A percentile compares a stretch with the other conserved stretches of the same genome.
Evolutionary conservation across 2,797 vertebrate genomes (phyloP).

Genomic region (Sebastes minor): DNA sequence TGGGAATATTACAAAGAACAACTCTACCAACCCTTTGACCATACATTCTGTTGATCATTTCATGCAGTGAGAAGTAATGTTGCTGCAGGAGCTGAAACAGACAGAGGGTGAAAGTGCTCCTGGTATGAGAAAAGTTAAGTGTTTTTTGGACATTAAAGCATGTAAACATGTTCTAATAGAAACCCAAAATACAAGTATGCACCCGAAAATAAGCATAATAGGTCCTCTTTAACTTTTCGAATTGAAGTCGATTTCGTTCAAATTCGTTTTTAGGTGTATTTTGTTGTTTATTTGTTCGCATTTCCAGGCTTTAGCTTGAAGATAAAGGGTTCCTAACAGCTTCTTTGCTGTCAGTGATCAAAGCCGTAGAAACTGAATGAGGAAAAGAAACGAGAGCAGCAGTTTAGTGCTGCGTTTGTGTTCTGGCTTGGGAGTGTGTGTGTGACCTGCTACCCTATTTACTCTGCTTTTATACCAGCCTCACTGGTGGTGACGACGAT

Average conservation of each 20-base stretch:
- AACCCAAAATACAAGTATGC: too few species aligned
- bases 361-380: constrained; percentile 38
- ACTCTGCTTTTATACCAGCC: constrained; percentile 39
- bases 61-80: background rate
- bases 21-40: rapidly evolving
- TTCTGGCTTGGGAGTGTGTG: constrained; percentile 49
- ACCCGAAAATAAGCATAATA: too few species aligned
- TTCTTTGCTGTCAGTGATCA: constrained; percentile 53
- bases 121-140: too few species aligned
- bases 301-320: constrained; percentile 1
- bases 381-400: constrained; percentile 20
- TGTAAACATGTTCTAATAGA: too few species aligned
- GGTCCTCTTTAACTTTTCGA: background rate
- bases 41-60: background rate
- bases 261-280: background rate
- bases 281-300: background rate
- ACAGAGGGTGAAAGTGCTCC: too few species aligned
- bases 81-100: too few species aligned
- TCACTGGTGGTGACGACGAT: background rate
- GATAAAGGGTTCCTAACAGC: constrained; percentile 5
- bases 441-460: constrained; percentile 70
- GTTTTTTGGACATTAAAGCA: too few species aligned
- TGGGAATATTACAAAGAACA: too few species aligned
- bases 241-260: background rate
- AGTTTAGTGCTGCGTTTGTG: constrained; percentile 40